Base-by-base conservation (phyloP, 1,140 invertebrate species). In the Conus ventricosus region DNA sequence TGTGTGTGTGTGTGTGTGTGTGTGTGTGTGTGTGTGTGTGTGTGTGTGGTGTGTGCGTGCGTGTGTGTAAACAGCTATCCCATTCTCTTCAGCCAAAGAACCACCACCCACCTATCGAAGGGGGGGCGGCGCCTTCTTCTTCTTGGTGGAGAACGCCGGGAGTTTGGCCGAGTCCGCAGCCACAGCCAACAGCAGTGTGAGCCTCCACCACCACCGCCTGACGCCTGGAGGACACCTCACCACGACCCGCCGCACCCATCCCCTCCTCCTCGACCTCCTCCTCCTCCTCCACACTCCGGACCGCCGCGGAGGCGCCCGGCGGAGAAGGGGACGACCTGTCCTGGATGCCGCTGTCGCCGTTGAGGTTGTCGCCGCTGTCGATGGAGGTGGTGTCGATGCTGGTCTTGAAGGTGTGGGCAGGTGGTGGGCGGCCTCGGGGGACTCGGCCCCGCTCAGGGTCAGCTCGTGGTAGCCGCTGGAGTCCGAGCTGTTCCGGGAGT, bases 381-480 rank as follows among this genome's bases (percentile, higher is more conserved):
- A 90, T 92, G 78, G 92, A 94, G 84, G 89, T 91, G 76, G 90
- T 92, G 90, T 92, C 93, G 85, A 91, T 86, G 60, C 91, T 91
- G 54, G 91, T 93, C 87, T 94, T 93, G 81, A 91, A 91, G 39
- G 78, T 90, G 51, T 83, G 75, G 60, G 60, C 60, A 20, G 67
- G 23, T 71, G 67, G 54, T 71, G 90, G 27, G 86, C 76, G 23
- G 91, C 93, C 88, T 93, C 93, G 55, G 92, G 93, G 51, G 92
- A 94, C 81, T 94, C 93, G n/a, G 91, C 96, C 90, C 97, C 97
- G 83, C 97, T 95, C 13, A 97, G 95, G 6, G 97, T 97, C 11
- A 97, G 96, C 92, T 97, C 97, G 93, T 97, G 97, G 93, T 97
- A 97, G 1, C 97, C 97, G 86, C 97, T 97, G 90, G 97, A 97